Base-by-base conservation (phyloP, 2,113 vertebrate species). In the Pyrgilauda ruficollis region DNA sequence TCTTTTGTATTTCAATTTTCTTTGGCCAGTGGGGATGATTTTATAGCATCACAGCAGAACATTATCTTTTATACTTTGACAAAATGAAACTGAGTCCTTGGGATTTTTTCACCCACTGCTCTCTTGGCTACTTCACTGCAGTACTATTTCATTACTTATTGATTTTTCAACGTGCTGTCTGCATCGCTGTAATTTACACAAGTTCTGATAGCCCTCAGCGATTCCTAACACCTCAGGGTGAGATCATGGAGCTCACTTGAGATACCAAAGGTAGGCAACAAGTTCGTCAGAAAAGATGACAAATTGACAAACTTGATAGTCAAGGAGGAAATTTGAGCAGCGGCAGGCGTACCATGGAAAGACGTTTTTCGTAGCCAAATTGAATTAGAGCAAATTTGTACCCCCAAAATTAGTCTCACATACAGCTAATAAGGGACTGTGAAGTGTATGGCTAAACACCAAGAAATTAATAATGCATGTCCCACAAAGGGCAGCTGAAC, bases 91-190 rank as follows among this genome's bases (percentile, higher is more conserved):
- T 15, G 94, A 95, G 90, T 98, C 97, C 98, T 98, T 96, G 96
- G 97, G 97, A 98, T 98, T 98, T 98, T 97, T 98, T 97, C 97
- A 98, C 97, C 97, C 98, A 97, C 96, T 97, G 97, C 98, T 98
- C 97, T 98, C 98, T 97, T 98, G 97, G 97, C 97, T 98, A 97
- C 98, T 98, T 97, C 94, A 96, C 95, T 97, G 90, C 97, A 96
- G 96, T 98, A 98, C 97, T 98, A 97, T 98, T 98, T 98, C 98
- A 98, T 98, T 98, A 98, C 97, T 97, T 98, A 98, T 98, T 98
- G 98, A 98, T 98, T 98, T 98, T 98, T 94, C 97, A 95, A 96
- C 91, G 63, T 97, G 93, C 97, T 97, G 97, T 97, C 97, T 97
- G 97, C 98, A 97, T 98, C 96, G 95, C 95, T 98, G 97, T 98